Conservation (phyloP, 2,113 vertebrate genomes). For the Takifugu bimaculatus region DNA sequence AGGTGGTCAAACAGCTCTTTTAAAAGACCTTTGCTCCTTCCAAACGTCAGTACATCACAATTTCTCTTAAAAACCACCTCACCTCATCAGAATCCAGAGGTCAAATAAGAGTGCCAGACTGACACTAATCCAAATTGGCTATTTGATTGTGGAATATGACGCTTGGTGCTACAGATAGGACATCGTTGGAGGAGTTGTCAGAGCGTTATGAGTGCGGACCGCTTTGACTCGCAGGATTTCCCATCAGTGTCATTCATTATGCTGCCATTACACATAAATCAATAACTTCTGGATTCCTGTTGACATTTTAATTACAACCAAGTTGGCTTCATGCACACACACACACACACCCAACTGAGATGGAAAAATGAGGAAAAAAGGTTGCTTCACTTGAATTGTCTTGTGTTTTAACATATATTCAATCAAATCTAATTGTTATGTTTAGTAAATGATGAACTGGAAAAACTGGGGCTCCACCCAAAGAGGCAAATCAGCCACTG, state of each 20-base stretch:
- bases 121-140: constrained; percentile 67
- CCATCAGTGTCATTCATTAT: constrained; percentile 26
- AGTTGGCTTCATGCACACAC: neutral
- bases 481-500: constrained; percentile 15
- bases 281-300: constrained; percentile 13
- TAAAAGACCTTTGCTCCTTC: neutral
- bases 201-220: constrained; percentile 22
- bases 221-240: constrained; percentile 24
- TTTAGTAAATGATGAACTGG: neutral
- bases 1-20: constrained; percentile 19
- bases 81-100: constrained; percentile 29
- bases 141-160: constrained; percentile 51
- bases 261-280: constrained; percentile 27
- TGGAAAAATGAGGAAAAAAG: no score
- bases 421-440: no score
- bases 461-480: constrained; percentile 8
- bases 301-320: constrained; percentile 6
- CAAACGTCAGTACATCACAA: neutral
- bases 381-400: no score
- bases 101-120: constrained; percentile 32
- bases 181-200: constrained; percentile 51
- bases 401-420: no score
- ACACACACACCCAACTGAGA: no score
- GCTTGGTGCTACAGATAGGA: constrained; percentile 46
- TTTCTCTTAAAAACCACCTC: neutral